A percentile compares a stretch with the other conserved stretches of the same genome.
phyloP scores from a whole-genome alignment of 1,140 invertebrate genomes.

The Meloidogyne hapla region DNA sequence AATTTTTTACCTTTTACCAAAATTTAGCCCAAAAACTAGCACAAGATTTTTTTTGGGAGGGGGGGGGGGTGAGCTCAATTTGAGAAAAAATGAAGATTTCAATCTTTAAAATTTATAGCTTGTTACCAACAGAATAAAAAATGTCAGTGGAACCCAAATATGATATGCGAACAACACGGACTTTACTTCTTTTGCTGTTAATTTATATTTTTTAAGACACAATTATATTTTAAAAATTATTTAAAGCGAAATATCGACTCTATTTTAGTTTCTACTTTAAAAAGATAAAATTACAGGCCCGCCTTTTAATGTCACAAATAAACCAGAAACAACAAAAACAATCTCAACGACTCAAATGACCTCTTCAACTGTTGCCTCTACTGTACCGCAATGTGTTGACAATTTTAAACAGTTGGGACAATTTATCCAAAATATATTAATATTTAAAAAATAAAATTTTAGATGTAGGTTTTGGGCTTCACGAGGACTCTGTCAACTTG shows the following conservation, averaged over 20 bases:
- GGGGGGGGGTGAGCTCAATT: no score
- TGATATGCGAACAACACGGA: not conserved
- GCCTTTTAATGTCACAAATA: not conserved
- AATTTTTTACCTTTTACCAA: no score
- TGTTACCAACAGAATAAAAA: conserved; percentile 2
- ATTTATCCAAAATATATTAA: not conserved
- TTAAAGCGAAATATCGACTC: no score
- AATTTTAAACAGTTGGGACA: not conserved
- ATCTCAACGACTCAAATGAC: not conserved
- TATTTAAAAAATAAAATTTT: not conserved
- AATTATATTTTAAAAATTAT: no score
- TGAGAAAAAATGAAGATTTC: no score
- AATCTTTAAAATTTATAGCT: not conserved
- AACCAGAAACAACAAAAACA: not conserved
- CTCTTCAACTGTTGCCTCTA: not conserved
- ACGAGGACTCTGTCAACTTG: not conserved
- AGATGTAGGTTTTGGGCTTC: conserved; percentile 1
- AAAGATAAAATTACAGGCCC: not conserved
- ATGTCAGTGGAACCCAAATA: not conserved
- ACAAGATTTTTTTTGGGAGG: not conserved
- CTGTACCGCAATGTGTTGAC: not conserved
- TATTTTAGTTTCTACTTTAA: no score
- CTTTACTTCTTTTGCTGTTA: not conserved
- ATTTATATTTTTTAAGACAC: no score
- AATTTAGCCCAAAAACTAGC: no score